These are phyloP conservation scores for Piliocolobus tephrosceles DNA, from an alignment of 2,113 vertebrate species.

Conservation along the genomic window DNA sequence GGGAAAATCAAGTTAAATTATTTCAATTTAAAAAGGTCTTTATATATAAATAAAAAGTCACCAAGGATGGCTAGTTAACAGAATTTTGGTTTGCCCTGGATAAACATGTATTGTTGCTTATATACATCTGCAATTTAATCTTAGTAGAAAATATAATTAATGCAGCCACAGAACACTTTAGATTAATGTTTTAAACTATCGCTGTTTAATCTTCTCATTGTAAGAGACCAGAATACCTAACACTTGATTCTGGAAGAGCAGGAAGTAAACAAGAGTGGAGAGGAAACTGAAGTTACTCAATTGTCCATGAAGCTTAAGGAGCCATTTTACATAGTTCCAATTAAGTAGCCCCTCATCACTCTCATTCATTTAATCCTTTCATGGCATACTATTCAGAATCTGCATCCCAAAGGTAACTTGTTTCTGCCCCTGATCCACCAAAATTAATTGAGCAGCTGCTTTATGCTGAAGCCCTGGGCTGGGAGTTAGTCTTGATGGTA, in stretches of 20 bases:
- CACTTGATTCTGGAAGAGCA: background rate
- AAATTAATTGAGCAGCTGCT: background rate
- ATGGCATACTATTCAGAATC: background rate
- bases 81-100: conserved; percentile 1
- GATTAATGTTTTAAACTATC: conserved; percentile 65
- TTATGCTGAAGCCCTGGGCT: background rate
- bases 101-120: background rate
- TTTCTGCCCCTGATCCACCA: background rate
- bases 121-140: conserved; percentile 28
- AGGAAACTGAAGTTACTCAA: conserved; percentile 71
- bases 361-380: background rate
- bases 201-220: conserved; percentile 50
- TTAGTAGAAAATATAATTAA: conserved; percentile 55
- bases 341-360: conserved; percentile 28
- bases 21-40: conserved; percentile 7
- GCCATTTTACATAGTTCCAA: conserved; percentile 58
- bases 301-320: conserved; percentile 63
- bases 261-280: conserved; percentile 62
- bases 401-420: background rate
- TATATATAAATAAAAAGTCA: conserved; percentile 19
- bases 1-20: background rate
- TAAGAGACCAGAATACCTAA: conserved; percentile 53
- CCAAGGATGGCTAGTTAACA: background rate
- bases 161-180: conserved; percentile 35
- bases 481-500: background rate